Conservation (phyloP, 2,113 vertebrate species). For the Rhinogobius similis region DNA sequence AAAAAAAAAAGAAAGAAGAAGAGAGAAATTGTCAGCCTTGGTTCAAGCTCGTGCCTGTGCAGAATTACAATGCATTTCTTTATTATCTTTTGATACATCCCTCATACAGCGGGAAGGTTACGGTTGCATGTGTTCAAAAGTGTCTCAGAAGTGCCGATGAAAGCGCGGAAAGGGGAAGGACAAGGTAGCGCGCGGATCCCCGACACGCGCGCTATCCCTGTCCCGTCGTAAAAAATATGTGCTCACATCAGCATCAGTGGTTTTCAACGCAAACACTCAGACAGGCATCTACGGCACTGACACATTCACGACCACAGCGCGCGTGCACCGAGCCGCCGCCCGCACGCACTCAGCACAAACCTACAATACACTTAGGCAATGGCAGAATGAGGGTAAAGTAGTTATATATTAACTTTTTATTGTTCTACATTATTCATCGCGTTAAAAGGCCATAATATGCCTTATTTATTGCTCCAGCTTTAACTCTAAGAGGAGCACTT, state of each 20-base stretch:
- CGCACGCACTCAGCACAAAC: conserved; percentile 47
- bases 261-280: conserved; percentile 70
- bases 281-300: conserved; percentile 60
- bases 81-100: conserved; percentile 62
- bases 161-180: conserved; percentile 52
- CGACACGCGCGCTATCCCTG: conserved; percentile 59
- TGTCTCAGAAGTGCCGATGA: conserved; percentile 54
- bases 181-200: conserved; percentile 49
- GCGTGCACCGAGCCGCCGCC: conserved; percentile 12
- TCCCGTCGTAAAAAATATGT: conserved; percentile 66
- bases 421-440: conserved; percentile 80
- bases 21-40: conserved; percentile 46
- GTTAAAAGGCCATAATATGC: conserved; percentile 79
- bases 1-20: not conserved
- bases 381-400: conserved; percentile 77
- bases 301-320: conserved; percentile 42
- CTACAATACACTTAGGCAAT: conserved; percentile 70
- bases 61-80: conserved; percentile 55
- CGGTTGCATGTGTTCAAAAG: conserved; percentile 47
- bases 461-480: conserved; percentile 74
- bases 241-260: conserved; percentile 66
- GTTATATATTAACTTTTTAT: conserved; percentile 81
- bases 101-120: conserved; percentile 56
- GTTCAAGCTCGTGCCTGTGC: conserved; percentile 12
- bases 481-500: conserved; percentile 60